Evolutionary conservation across 2,888 invertebrate species (phyloP), one percentile per base, ranked within the genome.

Genomic region (Digitonthophagus gazella): DNA sequence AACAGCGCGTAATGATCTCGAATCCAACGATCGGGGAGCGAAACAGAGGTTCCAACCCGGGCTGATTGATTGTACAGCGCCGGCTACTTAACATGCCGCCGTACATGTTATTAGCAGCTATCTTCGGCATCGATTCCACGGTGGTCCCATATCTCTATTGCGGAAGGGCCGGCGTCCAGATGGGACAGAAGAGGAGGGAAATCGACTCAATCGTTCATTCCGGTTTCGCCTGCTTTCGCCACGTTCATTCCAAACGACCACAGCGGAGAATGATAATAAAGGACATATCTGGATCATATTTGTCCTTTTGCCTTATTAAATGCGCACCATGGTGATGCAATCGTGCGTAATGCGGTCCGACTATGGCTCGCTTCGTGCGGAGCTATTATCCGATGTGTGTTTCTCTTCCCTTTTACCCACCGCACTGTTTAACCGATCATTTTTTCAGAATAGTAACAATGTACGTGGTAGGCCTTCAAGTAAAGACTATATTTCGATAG

Each of bases 81-180:
- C 77, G 72, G 76, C 79, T 79, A 78, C 78, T 80, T 78, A 80
- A 77, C 78, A 80, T 80, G 78, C 77, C 75, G 78, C 75, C 77
- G 79, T 80, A 79, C 79, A 78, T 77, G 77, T 79, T 80, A 80
- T 80, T 80, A 80, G 79, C 78, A 77, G 77, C 77, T 80, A 80
- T 80, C 80, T 78, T 76, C 72, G 76, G 76, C 77, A 80, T 79
- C 79, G 76, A 73, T 74, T 73, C 79, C 72, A 74, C 72, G 79
- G 79, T 80, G 80, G 80, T 79, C 80, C 79, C 77, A 79, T 79
- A 61, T 61, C 61, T 61, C 61, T 61, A 61, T 61, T 61, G 61
- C 61, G 61, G 61, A 61, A 61, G 20, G 19, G 18, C 14, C 20
- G 18, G n/a, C 61, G 19, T 20, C 18, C 61, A n/a, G 15, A 15